Base-by-base conservation (phyloP, 2,888 invertebrate genomes). In the Elaeidobius kamerunicus region DNA sequence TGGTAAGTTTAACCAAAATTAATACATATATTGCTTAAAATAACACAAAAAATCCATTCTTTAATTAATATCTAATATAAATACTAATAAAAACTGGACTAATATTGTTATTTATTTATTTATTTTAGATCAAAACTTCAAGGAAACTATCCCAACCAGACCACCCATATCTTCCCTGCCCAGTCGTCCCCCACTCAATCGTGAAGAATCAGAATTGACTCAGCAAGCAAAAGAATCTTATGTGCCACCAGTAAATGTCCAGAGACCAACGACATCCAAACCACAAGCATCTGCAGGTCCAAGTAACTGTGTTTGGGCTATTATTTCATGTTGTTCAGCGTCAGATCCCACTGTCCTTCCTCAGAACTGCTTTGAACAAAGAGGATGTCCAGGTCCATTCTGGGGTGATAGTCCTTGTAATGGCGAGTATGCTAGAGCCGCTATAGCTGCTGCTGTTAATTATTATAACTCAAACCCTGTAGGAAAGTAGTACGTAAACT, bases 371-470 rank as follows among this genome's bases (percentile, higher is more conserved):
- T 90, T 90, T 55, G 88, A 88, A 69, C 73, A 78, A 6, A 71
- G 85, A 46, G 81, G 83, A 5, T 91, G 90, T 67, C 79, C 81
- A 0, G 86, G 86, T 0, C 79, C 82, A 43, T 87, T 86, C 72
- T 88, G 88, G 78, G 87, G 83, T 58, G 62, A 71, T 0, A 85
- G 83, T 65, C 88, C 88, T 0, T 91, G 90, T 68, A 80, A 82
- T 4, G 76, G 77, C 11, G 75, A 78, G 5, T 79, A 83, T 47
- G 75, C 80, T 1, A 61, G 74, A 28, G 78, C 80, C 1, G 86
- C 87, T 9, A 67, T 82, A 18, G 72, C 70, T 12, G 74, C 76
- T 1, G 80, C 73, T 19, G 59, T 71, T 34, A 66, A 71, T 15
- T 73, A 71, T 57, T 73, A 71, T 55, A 56, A 59, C 12, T 57